phyloP scores from a whole-genome alignment of 2,888 invertebrate species.

The Polyommatus iphigenia region DNA sequence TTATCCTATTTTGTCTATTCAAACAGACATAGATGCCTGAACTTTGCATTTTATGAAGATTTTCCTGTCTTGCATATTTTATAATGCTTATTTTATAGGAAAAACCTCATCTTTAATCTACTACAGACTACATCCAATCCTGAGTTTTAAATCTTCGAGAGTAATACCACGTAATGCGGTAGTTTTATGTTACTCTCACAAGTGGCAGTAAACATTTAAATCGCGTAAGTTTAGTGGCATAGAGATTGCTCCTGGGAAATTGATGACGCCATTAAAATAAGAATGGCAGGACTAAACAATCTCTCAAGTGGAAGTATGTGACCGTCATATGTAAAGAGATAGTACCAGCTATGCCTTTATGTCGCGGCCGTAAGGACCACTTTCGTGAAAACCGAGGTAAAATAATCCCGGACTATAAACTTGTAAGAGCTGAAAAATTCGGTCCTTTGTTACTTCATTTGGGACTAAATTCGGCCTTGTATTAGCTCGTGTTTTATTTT shows the following conservation, averaged over 20 bases:
- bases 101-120: background rate
- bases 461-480: too few species aligned
- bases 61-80: too few species aligned
- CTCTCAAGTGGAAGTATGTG: background rate
- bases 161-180: background rate
- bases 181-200: conserved; percentile 3
- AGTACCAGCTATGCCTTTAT: background rate
- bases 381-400: background rate
- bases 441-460: background rate
- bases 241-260: conserved; percentile 14
- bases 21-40: too few species aligned
- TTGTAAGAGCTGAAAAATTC: background rate
- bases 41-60: too few species aligned
- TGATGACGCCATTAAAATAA: conserved; percentile 15
- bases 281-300: conserved; percentile 13
- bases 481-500: too few species aligned
- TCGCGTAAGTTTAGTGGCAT: background rate
- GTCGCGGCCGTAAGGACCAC: background rate
- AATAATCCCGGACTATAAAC: background rate
- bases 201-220: conserved; percentile 20
- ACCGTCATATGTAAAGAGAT: background rate
- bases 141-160: background rate
- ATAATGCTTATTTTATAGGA: background rate
- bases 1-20: too few species aligned
- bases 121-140: background rate